phyloP scores from a whole-genome alignment of 2,797 vertebrate species.

The Hypotaenidia okinawae region DNA sequence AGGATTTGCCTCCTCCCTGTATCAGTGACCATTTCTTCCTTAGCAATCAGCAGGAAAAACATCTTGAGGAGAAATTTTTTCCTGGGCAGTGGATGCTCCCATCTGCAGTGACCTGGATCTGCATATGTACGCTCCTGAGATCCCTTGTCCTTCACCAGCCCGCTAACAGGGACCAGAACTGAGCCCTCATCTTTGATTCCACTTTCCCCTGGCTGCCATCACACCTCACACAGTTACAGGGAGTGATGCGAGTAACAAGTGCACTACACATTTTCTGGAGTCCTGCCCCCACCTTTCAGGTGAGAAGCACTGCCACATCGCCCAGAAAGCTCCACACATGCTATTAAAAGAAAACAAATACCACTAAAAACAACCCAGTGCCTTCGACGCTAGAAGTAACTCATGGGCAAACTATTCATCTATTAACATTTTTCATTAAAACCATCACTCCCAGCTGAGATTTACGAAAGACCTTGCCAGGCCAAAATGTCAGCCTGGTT shows the following conservation, averaged over 20 bases:
- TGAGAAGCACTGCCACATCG: not conserved
- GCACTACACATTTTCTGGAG: not conserved
- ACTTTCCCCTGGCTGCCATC: not conserved
- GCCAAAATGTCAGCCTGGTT: not conserved
- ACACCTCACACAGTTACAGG: not conserved
- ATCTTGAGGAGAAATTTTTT: not conserved
- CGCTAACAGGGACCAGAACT: not conserved
- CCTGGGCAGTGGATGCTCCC: not conserved
- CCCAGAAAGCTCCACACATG: not conserved
- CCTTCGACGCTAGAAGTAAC: not conserved
- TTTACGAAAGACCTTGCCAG: conserved; percentile 8
- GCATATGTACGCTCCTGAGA: not conserved
- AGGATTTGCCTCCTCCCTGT: not conserved
- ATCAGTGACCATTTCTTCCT: not conserved
- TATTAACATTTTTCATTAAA: conserved; percentile 57
- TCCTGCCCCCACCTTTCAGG: not conserved
- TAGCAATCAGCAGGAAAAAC: not conserved
- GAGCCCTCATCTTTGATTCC: not conserved
- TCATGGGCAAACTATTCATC: conserved; percentile 19
- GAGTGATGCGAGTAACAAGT: not conserved
- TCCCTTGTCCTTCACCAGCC: not conserved
- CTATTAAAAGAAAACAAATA: not conserved
- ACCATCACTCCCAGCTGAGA: conserved; percentile 22
- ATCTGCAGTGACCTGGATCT: not conserved
- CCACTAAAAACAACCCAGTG: not conserved